Evolutionary conservation across 2,888 invertebrate species (phyloP).

Genomic region (Pseudococcus viburni): DNA sequence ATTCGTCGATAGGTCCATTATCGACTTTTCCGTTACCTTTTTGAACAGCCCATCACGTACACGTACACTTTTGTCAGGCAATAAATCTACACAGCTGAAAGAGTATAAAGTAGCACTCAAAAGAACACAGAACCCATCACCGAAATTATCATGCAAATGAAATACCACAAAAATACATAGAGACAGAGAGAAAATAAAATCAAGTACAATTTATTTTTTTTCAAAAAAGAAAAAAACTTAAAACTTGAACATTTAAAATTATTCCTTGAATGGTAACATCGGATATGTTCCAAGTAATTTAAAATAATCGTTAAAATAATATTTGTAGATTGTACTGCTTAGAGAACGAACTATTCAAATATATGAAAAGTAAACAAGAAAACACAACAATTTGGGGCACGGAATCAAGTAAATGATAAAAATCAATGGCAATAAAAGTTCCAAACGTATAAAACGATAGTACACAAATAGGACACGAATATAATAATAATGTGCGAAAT

Average conservation of each 20-base stretch:
- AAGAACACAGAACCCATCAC: no score
- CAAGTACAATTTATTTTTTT: not conserved
- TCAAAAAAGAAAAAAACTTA: not conserved
- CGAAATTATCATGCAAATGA: no score
- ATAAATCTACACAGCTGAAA: no score
- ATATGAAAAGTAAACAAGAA: not conserved
- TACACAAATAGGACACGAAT: not conserved
- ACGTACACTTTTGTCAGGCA: no score
- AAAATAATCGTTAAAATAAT: not conserved
- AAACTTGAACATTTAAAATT: not conserved
- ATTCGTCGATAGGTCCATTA: not conserved
- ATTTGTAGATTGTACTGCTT: not conserved
- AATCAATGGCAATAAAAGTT: not conserved
- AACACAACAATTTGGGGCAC: not conserved
- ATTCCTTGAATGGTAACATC: not conserved
- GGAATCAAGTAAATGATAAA: not conserved
- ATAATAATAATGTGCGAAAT: not conserved
- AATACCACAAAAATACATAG: no score
- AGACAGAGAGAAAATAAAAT: no score
- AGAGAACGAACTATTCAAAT: not conserved
- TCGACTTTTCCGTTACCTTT: not conserved
- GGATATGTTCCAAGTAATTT: not conserved
- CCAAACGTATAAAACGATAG: not conserved
- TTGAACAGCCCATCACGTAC: not conserved
- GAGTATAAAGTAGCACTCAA: no score